Conservation (phyloP, 2,888 invertebrate genomes). For the Luperina nickerlii region DNA sequence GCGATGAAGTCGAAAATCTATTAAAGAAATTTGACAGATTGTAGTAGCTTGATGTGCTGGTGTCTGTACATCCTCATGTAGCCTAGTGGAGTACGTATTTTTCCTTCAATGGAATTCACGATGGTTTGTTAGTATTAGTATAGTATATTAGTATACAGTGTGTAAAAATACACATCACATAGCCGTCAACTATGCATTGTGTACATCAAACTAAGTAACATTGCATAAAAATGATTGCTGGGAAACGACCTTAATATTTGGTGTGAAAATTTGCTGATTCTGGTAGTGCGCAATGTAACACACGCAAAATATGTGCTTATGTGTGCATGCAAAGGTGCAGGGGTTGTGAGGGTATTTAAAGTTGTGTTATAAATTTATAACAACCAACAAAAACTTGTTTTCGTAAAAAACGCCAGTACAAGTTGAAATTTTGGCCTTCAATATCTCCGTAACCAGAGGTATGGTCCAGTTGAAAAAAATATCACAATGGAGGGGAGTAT, state of each 20-base stretch:
- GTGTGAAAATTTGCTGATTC: neutral
- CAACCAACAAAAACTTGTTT: neutral
- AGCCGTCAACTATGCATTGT: neutral
- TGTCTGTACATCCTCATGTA: too few species aligned
- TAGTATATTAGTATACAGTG: neutral
- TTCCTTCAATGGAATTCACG: conserved; percentile 1
- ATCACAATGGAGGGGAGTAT: neutral
- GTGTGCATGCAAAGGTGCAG: neutral
- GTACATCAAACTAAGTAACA: neutral
- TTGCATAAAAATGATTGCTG: neutral
- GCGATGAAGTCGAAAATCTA: too few species aligned
- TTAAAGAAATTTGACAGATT: too few species aligned
- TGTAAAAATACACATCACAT: neutral
- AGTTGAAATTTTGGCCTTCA: neutral
- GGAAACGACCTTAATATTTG: neutral
- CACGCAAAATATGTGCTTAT: neutral
- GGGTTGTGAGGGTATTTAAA: neutral
- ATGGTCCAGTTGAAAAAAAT: neutral
- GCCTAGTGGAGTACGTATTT: neutral
- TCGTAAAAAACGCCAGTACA: neutral
- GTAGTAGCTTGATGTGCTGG: too few species aligned
- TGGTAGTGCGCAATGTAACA: neutral
- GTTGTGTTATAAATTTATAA: neutral
- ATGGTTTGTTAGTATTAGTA: neutral
- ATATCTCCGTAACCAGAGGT: neutral